phyloP scores from a whole-genome alignment of 1,140 invertebrate genomes.

The Bombus fervidus region DNA sequence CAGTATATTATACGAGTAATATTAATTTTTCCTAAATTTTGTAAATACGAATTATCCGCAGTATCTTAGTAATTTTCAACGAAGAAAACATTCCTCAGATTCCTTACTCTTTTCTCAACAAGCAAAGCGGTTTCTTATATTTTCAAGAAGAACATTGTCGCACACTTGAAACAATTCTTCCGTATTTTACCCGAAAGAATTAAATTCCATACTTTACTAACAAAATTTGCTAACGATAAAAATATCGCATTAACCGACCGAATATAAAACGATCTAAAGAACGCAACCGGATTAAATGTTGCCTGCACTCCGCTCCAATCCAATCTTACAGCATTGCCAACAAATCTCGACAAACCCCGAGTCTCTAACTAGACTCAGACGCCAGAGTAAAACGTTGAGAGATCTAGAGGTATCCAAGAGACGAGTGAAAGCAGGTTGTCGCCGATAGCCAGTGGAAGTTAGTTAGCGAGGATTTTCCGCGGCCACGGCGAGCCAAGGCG shows the following conservation, averaged over 20 bases:
- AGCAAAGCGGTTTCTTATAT: no score
- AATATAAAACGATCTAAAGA: no score
- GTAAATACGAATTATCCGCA: background rate
- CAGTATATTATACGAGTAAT: background rate
- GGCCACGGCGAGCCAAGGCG: constrained; percentile 1
- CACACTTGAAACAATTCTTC: no score
- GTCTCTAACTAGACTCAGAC: background rate
- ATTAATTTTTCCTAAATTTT: background rate
- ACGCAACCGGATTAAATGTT: no score
- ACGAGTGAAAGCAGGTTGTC: constrained; percentile 22
- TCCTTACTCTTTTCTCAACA: no score
- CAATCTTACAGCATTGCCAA: background rate
- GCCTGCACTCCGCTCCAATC: no score
- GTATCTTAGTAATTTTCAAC: background rate
- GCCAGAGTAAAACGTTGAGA: background rate
- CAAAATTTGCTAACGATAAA: no score
- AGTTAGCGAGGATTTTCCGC: constrained; percentile 45
- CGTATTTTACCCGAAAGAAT: no score
- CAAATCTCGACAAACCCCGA: background rate
- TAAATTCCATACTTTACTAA: no score
- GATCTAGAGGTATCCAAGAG: background rate
- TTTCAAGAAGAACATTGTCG: no score
- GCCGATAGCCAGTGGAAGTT: constrained; percentile 6
- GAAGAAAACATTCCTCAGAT: no score
- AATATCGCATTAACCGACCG: no score